phyloP scores from a whole-genome alignment of 2,888 invertebrate species.

The Esperia sulphurella region DNA sequence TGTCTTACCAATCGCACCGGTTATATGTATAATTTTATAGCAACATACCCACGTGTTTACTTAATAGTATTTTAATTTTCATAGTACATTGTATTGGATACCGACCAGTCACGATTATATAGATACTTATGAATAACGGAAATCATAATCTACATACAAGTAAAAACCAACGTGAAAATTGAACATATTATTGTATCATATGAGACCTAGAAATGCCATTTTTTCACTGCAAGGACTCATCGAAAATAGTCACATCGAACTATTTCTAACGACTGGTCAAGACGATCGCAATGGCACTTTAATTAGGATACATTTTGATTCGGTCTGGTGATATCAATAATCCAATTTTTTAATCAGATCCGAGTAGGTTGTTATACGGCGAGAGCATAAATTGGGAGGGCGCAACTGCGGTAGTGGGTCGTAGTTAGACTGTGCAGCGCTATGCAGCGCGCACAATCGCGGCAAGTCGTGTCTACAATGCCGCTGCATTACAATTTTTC shows the following conservation, averaged over 20 bases:
- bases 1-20: too few species aligned
- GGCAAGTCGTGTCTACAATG: constrained; percentile 61
- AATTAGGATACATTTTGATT: neutral
- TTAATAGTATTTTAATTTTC: too few species aligned
- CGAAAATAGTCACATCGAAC: neutral
- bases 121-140: too few species aligned
- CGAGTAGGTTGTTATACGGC: neutral
- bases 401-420: constrained; percentile 21
- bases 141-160: too few species aligned
- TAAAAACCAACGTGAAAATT: neutral
- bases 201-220: neutral
- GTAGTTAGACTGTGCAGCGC: constrained; percentile 8
- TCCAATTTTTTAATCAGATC: neutral
- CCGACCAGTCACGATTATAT: too few species aligned
- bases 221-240: neutral
- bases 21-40: too few species aligned
- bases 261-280: neutral
- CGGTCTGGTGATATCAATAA: neutral
- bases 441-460: constrained; percentile 56
- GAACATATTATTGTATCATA: neutral
- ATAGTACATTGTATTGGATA: too few species aligned
- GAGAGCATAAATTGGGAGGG: constrained; percentile 35
- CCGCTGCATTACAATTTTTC: constrained; percentile 75
- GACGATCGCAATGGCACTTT: neutral
- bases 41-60: too few species aligned